phyloP scores from a whole-genome alignment of 2,113 vertebrate species.

The Mesembrinibis cayennensis region DNA sequence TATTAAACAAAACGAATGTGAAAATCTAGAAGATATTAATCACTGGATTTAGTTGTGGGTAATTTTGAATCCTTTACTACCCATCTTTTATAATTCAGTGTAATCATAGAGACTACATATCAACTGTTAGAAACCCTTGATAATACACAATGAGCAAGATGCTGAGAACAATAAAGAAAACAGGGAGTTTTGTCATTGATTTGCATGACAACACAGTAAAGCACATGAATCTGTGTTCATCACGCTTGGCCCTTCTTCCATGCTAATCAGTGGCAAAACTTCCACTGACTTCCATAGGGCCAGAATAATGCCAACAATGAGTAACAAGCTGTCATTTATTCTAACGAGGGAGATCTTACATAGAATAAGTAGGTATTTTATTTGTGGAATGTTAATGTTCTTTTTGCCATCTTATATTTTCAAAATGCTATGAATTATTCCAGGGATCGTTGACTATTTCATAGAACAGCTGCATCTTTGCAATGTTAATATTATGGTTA shows the following conservation, averaged over 20 bases:
- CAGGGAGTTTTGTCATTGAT: background rate
- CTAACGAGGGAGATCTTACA: conserved; percentile 35
- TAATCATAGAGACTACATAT: background rate
- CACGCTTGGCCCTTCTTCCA: conserved; percentile 28
- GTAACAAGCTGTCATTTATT: conserved; percentile 68
- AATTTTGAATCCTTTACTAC: background rate
- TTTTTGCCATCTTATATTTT: conserved; percentile 39
- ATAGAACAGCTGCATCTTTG: background rate
- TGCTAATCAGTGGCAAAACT: conserved; percentile 18
- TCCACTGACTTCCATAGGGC: background rate
- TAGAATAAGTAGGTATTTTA: conserved; percentile 27
- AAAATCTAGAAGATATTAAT: background rate
- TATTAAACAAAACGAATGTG: background rate
- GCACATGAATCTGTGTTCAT: background rate
- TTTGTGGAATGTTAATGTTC: conserved; percentile 44
- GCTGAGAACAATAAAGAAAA: background rate
- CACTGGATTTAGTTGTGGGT: background rate
- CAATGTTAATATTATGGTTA: background rate
- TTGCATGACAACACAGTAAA: background rate
- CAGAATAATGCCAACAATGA: conserved; percentile 23
- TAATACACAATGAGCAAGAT: background rate
- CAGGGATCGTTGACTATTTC: conserved; percentile 24
- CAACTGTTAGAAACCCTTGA: conserved; percentile 8
- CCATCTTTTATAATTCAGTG: background rate
- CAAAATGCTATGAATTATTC: conserved; percentile 50